A percentile compares a stretch with the other conserved stretches of the same genome.
These are phyloP conservation scores for Notothenia rossii DNA, from an alignment of 2,113 vertebrate species.

Conservation along the genomic window DNA sequence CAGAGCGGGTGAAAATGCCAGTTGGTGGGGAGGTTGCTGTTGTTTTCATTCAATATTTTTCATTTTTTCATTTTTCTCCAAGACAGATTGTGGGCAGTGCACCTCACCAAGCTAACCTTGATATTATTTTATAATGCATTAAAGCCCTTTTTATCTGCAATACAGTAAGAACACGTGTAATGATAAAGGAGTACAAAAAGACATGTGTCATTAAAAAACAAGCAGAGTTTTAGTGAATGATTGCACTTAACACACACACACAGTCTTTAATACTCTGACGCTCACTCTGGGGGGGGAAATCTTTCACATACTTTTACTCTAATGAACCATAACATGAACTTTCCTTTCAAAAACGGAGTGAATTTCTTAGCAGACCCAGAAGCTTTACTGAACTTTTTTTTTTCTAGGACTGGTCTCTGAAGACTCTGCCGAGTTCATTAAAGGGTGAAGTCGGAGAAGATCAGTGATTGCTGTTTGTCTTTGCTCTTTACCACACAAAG, in stretches of 20 bases:
- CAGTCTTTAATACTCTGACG: not conserved
- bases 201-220: not conserved
- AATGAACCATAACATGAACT: conserved; percentile 21
- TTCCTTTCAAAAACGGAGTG: conserved; percentile 23
- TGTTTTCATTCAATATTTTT: not conserved
- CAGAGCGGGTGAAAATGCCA: not conserved
- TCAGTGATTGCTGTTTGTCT: conserved; percentile 28
- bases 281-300: not conserved
- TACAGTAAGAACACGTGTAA: not conserved
- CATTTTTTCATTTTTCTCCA: not conserved
- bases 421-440: conserved; percentile 40
- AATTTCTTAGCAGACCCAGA: conserved; percentile 34
- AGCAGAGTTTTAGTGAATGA: conserved; percentile 26
- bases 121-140: not conserved
- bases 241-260: conserved; percentile 3
- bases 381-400: not conserved
- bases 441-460: conserved; percentile 44
- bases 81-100: not conserved
- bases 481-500: conserved; percentile 26
- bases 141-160: not conserved
- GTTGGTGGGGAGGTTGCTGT: not conserved
- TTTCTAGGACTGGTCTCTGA: conserved; percentile 35
- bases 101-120: conserved; percentile 4
- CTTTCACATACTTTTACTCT: conserved; percentile 31
- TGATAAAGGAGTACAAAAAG: not conserved